These are phyloP conservation scores for Cryptoprocta ferox DNA, from an alignment of 2,797 vertebrate species.

Conservation along the genomic window DNA sequence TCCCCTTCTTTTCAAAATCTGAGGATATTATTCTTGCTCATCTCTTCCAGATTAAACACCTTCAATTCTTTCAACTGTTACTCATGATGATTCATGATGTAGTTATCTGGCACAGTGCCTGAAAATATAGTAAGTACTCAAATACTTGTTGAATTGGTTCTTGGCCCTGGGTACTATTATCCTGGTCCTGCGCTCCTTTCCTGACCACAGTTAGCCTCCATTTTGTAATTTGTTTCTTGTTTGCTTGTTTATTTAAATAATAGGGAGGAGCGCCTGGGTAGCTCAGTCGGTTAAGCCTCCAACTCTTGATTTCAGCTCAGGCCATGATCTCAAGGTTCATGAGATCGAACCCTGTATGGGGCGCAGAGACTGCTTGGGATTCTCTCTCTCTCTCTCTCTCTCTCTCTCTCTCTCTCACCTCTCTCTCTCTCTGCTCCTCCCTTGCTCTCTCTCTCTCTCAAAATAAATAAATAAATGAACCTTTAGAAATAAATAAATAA, in stretches of 20 bases:
- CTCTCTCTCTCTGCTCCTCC: too few relatives aligned
- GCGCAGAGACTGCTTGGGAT: too few relatives aligned
- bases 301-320: too few relatives aligned
- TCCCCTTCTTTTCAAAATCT: neutral
- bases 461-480: too few relatives aligned
- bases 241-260: slow-evolving; percentile 52
- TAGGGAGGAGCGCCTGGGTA: neutral
- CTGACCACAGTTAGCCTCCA: neutral
- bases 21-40: neutral
- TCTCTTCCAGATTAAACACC: neutral
- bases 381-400: too few relatives aligned
- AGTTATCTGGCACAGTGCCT: neutral
- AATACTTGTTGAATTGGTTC: neutral
- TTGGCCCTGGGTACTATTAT: neutral
- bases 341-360: too few relatives aligned
- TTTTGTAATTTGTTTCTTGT: neutral
- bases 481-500: too few relatives aligned
- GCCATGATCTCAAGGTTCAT: too few relatives aligned
- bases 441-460: too few relatives aligned
- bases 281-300: too few relatives aligned
- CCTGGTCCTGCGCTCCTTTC: neutral
- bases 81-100: neutral
- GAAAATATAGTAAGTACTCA: neutral
- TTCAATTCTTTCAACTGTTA: neutral
- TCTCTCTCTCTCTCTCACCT: too few relatives aligned